phyloP scores from a whole-genome alignment of 2,113 vertebrate genomes.

The Casuarius casuarius region DNA sequence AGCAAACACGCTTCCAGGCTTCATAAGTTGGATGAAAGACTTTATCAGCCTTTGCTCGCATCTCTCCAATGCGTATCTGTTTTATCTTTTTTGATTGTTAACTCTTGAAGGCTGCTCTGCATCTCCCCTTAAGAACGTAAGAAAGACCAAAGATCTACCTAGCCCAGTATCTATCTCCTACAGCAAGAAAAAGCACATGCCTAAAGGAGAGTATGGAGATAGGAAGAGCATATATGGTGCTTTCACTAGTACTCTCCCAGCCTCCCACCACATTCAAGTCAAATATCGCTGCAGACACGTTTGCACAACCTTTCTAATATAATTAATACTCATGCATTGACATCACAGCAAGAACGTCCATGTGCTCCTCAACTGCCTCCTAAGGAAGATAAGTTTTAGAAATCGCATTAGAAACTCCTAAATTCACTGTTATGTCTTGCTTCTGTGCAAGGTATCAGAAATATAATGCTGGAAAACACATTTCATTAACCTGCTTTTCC shows the following conservation, averaged over 20 bases:
- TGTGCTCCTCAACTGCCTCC: not conserved
- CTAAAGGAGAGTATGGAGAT: not conserved
- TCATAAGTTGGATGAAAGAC: not conserved
- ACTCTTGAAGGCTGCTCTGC: not conserved
- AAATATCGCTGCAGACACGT: not conserved
- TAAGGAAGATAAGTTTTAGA: not conserved
- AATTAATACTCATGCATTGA: not conserved
- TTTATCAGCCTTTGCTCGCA: slow-evolving; percentile 1
- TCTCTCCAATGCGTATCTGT: not conserved
- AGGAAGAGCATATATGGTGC: rapidly evolving
- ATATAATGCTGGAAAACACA: not conserved
- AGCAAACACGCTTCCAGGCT: not conserved
- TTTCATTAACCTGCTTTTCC: not conserved
- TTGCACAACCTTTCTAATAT: not conserved
- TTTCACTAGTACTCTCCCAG: not conserved
- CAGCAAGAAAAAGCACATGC: not conserved
- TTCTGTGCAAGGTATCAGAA: not conserved
- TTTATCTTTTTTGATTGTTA: not conserved
- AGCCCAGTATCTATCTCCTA: not conserved
- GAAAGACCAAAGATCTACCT: not conserved
- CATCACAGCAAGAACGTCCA: not conserved
- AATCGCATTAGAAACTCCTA: not conserved
- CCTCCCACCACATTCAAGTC: not conserved
- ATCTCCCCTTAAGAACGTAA: not conserved
- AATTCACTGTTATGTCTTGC: not conserved